Percentiles rank a stretch among this genome's conserved stretches.
Conservation (phyloP, 2,113 vertebrate species). For the Oryctolagus cuniculus region DNA sequence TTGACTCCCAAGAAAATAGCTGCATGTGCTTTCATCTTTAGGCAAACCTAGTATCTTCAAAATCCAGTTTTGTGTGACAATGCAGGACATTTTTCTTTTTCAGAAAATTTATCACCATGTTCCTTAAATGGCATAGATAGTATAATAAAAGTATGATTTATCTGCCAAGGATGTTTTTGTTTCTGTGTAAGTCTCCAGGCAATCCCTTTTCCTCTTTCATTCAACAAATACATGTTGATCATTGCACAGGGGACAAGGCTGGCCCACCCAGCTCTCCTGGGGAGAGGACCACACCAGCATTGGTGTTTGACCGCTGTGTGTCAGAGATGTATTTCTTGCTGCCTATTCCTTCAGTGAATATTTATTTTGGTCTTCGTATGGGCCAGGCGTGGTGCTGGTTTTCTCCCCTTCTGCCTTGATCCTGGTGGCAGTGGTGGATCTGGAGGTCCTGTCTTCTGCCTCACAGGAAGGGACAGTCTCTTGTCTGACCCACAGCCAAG, state of each 20-base stretch:
- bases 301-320: not conserved
- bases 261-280: not conserved
- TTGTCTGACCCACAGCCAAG: constrained; percentile 29
- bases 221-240: not conserved
- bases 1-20: constrained; percentile 13
- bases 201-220: not conserved
- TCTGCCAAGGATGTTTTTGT: not conserved
- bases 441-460: not conserved
- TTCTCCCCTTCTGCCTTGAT: not conserved
- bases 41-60: not conserved
- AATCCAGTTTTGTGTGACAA: not conserved
- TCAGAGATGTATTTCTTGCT: not conserved
- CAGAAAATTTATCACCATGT: not conserved
- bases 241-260: not conserved
- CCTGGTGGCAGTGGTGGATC: rapidly evolving
- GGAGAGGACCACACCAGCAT: not conserved
- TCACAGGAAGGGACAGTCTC: not conserved
- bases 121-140: not conserved
- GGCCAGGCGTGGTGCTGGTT: not conserved
- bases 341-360: not conserved
- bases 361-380: not conserved
- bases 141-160: not conserved
- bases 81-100: not conserved
- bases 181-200: not conserved
- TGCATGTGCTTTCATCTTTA: not conserved